phyloP scores from a whole-genome alignment of 2,888 invertebrate genomes.

The Eustalomyia histrio region DNA sequence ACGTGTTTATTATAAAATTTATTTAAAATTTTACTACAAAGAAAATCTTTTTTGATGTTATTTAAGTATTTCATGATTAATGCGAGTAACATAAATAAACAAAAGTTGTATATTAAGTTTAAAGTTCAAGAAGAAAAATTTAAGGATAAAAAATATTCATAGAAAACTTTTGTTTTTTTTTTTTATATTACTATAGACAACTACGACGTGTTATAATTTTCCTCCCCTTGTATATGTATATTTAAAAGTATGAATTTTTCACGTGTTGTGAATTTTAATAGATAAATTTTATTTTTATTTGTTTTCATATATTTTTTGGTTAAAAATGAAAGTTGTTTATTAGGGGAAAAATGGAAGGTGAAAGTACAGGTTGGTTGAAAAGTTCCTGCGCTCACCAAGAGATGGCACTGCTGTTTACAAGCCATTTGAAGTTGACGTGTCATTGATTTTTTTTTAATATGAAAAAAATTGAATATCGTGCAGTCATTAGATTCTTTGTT shows the following conservation, averaged over 20 bases:
- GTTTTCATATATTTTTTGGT: not conserved
- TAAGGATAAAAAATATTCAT: not conserved
- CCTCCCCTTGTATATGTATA: not conserved
- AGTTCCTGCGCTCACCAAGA: too few relatives aligned
- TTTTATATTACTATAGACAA: not conserved
- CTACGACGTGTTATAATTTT: not conserved
- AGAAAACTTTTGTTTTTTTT: not conserved
- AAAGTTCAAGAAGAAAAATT: not conserved
- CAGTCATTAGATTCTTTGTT: too few relatives aligned
- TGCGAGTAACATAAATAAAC: not conserved
- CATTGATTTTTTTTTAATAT: too few relatives aligned
- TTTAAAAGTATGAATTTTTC: not conserved
- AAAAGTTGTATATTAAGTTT: not conserved
- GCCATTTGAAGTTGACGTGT: too few relatives aligned
- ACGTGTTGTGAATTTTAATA: not conserved
- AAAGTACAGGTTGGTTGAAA: conserved; percentile 16
- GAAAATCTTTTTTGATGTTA: not conserved
- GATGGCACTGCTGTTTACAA: too few relatives aligned
- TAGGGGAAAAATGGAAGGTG: conserved; percentile 14
- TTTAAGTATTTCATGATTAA: not conserved
- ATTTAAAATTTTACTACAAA: not conserved
- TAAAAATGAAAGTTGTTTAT: conserved; percentile 21
- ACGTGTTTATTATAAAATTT: not conserved
- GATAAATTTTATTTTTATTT: not conserved
- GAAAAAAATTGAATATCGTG: too few relatives aligned